Conservation (phyloP, 1,140 invertebrate species). For the Plectrocnemia conspersa region DNA sequence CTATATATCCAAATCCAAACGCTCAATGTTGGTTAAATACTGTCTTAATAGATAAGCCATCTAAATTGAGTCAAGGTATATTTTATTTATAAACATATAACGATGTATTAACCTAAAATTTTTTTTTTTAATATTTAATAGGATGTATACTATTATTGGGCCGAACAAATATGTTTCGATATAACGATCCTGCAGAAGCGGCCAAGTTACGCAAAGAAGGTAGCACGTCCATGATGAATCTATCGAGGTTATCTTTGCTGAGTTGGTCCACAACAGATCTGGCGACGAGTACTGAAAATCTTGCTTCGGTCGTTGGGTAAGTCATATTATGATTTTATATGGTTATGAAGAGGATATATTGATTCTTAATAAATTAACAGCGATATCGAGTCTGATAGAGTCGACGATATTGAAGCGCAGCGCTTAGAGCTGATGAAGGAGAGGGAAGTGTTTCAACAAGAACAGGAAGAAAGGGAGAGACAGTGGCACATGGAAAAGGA, state of each 20-base stretch:
- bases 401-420: constrained; percentile 51
- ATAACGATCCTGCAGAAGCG: constrained; percentile 87
- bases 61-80: constrained; percentile 68
- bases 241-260: constrained; percentile 77
- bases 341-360: constrained; percentile 18
- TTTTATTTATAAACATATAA: not conserved
- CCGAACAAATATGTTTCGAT: constrained; percentile 87
- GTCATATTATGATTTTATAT: constrained; percentile 1
- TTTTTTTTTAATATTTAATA: constrained; percentile 37
- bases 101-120: constrained; percentile 4
- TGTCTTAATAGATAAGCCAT: constrained; percentile 66
- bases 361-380: constrained; percentile 37
- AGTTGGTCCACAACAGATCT: constrained; percentile 80
- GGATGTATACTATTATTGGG: constrained; percentile 81
- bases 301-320: constrained; percentile 39
- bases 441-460: constrained; percentile 48
- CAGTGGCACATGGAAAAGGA: constrained; percentile 46
- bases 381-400: constrained; percentile 48
- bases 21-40: constrained; percentile 84
- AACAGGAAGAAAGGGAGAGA: constrained; percentile 46
- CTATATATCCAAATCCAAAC: constrained; percentile 63
- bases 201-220: constrained; percentile 73
- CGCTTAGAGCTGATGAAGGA: constrained; percentile 50
- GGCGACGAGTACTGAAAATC: constrained; percentile 71
- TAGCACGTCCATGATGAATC: constrained; percentile 63